Evolutionary conservation across 2,888 invertebrate species (phyloP).

Genomic region (Eubasilissa splendida): DNA sequence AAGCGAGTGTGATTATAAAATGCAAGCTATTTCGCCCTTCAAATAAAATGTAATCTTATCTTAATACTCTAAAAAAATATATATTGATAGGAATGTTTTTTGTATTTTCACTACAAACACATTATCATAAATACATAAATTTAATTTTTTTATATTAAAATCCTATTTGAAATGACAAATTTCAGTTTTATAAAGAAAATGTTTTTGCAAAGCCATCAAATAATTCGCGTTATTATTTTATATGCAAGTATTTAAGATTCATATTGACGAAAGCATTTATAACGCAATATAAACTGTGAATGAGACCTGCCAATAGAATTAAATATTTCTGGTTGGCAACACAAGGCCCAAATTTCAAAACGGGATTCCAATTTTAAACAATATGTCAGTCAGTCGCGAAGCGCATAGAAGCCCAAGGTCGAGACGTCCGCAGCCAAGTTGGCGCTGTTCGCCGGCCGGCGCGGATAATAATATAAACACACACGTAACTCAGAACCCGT

Average conservation of each 20-base stretch:
- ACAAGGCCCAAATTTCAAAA: conserved; percentile 25
- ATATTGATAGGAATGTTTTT: too few relatives aligned
- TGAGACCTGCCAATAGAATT: neutral
- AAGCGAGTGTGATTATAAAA: too few relatives aligned
- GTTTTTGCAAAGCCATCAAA: too few relatives aligned
- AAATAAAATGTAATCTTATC: too few relatives aligned
- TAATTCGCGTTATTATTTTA: too few relatives aligned
- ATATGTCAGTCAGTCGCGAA: conserved; percentile 41
- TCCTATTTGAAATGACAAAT: too few relatives aligned
- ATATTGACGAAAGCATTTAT: too few relatives aligned
- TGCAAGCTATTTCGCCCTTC: too few relatives aligned
- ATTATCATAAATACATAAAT: neutral
- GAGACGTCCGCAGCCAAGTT: conserved; percentile 35
- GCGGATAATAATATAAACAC: conserved; percentile 28
- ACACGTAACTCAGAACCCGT: conserved; percentile 12
- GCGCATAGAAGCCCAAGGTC: conserved; percentile 46
- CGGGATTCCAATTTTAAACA: conserved; percentile 45
- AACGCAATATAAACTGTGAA: neutral
- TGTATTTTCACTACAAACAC: neutral
- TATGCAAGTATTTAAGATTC: too few relatives aligned
- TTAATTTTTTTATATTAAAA: neutral
- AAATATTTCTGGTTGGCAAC: conserved; percentile 36
- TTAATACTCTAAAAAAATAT: too few relatives aligned
- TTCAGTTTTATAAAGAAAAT: too few relatives aligned
- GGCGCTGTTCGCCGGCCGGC: conserved; percentile 44